phyloP scores from a whole-genome alignment of 2,113 vertebrate genomes.

The Bambusicola thoracicus region DNA sequence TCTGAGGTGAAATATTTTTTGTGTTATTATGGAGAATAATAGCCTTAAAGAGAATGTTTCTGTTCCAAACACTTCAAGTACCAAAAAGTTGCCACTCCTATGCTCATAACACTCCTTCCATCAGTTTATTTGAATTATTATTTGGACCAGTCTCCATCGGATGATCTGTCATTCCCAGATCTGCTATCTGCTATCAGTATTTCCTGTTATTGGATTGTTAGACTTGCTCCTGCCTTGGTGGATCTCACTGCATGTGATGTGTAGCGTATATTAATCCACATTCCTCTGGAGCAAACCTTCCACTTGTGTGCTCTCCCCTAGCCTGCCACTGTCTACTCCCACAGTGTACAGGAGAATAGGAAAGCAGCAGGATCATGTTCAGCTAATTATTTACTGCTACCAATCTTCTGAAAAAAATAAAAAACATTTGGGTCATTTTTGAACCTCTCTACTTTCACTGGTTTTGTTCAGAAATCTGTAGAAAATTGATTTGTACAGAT shows the following conservation, averaged over 20 bases:
- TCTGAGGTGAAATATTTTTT: background rate
- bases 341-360: slow-evolving; percentile 23
- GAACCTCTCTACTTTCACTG: background rate
- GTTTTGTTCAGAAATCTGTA: background rate
- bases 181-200: background rate
- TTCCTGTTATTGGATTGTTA: background rate
- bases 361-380: slow-evolving; percentile 45
- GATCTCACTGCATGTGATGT: slow-evolving; percentile 50
- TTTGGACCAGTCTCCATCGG: background rate
- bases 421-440: background rate
- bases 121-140: background rate
- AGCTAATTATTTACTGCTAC: background rate
- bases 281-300: slow-evolving; percentile 39
- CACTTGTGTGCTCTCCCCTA: slow-evolving; percentile 54
- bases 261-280: slow-evolving; percentile 57
- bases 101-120: background rate
- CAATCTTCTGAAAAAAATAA: background rate
- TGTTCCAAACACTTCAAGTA: background rate
- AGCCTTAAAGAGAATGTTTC: background rate
- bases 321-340: slow-evolving; percentile 58
- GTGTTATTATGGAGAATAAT: background rate
- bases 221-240: background rate
- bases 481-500: background rate
- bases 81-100: background rate
- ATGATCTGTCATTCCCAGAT: background rate